Percentiles rank a stretch among this genome's conserved stretches.
These are phyloP conservation scores for Garrulus glandarius DNA, from an alignment of 2,797 vertebrate species.

Conservation along the genomic window DNA sequence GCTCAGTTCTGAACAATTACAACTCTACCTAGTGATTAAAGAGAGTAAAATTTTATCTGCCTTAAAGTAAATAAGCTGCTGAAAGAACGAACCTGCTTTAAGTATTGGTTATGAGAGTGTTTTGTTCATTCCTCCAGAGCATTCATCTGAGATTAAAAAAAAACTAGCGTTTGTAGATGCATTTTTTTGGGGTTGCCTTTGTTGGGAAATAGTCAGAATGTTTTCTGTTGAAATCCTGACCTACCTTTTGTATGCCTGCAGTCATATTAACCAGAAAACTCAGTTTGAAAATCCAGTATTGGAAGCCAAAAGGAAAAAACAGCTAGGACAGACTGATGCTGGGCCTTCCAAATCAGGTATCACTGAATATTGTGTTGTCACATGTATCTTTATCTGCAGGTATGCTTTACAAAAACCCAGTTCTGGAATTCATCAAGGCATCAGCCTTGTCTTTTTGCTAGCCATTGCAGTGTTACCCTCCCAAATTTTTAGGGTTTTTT, in stretches of 20 bases:
- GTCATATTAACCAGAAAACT: slow-evolving; percentile 98
- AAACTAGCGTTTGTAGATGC: not conserved
- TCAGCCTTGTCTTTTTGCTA: not conserved
- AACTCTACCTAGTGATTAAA: not conserved
- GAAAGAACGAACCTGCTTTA: not conserved
- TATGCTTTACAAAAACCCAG: rapidly evolving
- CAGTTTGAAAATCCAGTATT: slow-evolving; percentile 98
- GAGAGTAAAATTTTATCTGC: not conserved
- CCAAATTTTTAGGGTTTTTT: not conserved
- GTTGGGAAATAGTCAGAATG: not conserved
- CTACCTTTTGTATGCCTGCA: slow-evolving; percentile 61
- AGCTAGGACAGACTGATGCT: slow-evolving; percentile 71
- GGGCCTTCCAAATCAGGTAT: slow-evolving; percentile 74
- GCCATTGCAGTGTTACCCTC: not conserved
- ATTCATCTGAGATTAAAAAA: not conserved
- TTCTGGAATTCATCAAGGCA: not conserved
- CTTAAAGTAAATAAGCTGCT: not conserved
- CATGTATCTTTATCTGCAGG: not conserved
- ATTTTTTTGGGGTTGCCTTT: not conserved
- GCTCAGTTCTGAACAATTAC: not conserved
- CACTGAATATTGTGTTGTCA: not conserved
- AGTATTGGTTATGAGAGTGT: not conserved
- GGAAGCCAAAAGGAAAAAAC: slow-evolving; percentile 91
- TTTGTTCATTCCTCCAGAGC: not conserved
- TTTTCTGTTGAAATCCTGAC: slow-evolving; percentile 25